Base-by-base conservation (phyloP, 2,797 vertebrate species). In the Monodelphis domestica region DNA sequence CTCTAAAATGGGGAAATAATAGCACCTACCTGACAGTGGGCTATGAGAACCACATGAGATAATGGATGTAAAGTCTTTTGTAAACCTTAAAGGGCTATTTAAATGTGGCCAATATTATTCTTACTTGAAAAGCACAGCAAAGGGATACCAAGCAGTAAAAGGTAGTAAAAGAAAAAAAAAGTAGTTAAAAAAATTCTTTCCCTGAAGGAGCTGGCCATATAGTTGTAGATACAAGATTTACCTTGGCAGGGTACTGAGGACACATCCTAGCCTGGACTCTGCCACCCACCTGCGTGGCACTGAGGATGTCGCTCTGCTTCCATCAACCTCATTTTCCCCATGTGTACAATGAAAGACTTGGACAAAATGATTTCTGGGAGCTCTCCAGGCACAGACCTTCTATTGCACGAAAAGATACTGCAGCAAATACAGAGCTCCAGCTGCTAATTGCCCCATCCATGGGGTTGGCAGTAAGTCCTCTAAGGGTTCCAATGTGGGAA, bases 81-180 rank as follows among this genome's bases (percentile, higher is more conserved):
- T 33, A 33, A 59, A 33, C 5, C 30, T 59, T 33, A 15, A 59
- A 59, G 57, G 57, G 12, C 14, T 12, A 14, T 33, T 12, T 12
- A 33, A 33, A 59, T 14, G 12, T 12, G 30, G 12, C 57, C 57
- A 33, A 30, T 57, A 59, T 4, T 57, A 12, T 29, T 33, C 12
- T 33, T 59, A 59, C 12, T 59, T 30, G 12, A 11, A 33, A 59
- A 33, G 30, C 30, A n/a, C 57, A 33, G 12, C 57, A n/a, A 30
- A 15, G 12, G 30, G 11, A n/a, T n/a, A n/a, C n/a, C n/a, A n/a
- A n/a, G n/a, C n/a, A n/a, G 21, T 56, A 53, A 89, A 50, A 24
- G 28, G n/a, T 89, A 84, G 51, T 52, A 53, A n/a, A 88, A 93
- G 88, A 96, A 95, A 55, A 95, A 92, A 78, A 92, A 95, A 96